Evolutionary conservation across 2,888 invertebrate species (phyloP).

Genomic region (Nephrotoma appendiculata): DNA sequence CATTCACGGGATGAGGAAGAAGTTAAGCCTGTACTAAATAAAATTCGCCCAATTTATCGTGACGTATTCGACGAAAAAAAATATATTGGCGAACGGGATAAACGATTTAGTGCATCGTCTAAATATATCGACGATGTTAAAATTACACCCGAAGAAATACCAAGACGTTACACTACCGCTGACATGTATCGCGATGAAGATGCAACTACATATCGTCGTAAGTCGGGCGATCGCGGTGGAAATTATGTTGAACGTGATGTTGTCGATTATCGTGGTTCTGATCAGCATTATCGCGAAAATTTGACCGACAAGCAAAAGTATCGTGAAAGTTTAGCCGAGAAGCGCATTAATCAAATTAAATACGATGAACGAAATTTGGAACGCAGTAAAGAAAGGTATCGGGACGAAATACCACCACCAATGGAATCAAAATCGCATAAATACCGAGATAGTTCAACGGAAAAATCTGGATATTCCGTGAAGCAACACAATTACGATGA

Average conservation of each 20-base stretch:
- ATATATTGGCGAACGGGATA: conserved; percentile 3
- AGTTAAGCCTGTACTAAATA: conserved; percentile 10
- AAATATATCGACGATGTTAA: not conserved
- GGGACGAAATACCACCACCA: conserved; percentile 11
- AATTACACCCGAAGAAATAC: not conserved
- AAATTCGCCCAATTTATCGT: conserved; percentile 7
- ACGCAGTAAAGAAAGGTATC: conserved; percentile 6
- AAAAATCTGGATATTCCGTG: conserved; percentile 21
- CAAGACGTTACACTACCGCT: not conserved
- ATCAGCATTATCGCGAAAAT: conserved; percentile 20
- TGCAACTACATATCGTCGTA: not conserved
- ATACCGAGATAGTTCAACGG: conserved; percentile 13
- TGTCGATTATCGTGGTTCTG: conserved; percentile 20
- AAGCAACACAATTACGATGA: conserved; percentile 16
- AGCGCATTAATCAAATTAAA: conserved; percentile 1
- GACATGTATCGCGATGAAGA: conserved; percentile 1
- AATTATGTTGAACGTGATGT: not conserved
- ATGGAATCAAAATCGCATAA: conserved; percentile 16
- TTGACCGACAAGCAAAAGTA: conserved; percentile 32
- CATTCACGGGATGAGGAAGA: conserved; percentile 20
- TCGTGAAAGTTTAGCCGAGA: conserved; percentile 18
- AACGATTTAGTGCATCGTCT: not conserved
- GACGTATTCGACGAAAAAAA: conserved; percentile 8
- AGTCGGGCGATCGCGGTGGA: not conserved
- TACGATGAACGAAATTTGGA: conserved; percentile 2